Evolutionary conservation across 2,888 invertebrate species (phyloP), one percentile per base, ranked within the genome.

Genomic region (Eupeodes luniger): DNA sequence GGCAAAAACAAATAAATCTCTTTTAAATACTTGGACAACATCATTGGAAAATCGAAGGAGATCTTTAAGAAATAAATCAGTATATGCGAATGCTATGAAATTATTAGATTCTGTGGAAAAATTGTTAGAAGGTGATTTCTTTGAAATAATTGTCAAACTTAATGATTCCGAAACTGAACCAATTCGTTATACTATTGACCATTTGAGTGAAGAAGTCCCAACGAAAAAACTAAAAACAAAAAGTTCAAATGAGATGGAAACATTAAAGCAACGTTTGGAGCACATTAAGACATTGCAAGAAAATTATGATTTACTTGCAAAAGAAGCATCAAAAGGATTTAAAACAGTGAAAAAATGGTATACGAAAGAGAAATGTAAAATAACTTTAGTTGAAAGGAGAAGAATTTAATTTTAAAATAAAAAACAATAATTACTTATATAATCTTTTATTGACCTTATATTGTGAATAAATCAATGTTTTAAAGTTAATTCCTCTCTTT

Each of bases 321-420:
- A 44, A n/a, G 72, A 72, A 59, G 72, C 72, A 57, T 11, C 11
- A 0, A n/a, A 72, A 34, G 72, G 72, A 19, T 14, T 72, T 3
- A 47, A 47, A 59, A 59, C n/a, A 27, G 72, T 72, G 11, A 47
- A 47, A 11, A 10, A 27, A 27, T 72, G 72, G 72, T 59, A 72
- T 49, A 59, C 59, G 47, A 27, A 19, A 6, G 47, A 57, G 55
- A 44, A 72, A 44, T 72, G 72, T 72, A 59, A 72, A 27, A 72
- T 72, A n/a, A 59, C 72, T 19, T 27, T 57, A 11, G 9, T 55
- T 36, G 61, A 61, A 61, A 61, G 36, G n/a, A 36, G 36, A 36
- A 61, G 34, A 61, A n/a, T 3, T 61, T 9, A 61, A n/a, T 36
- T 40, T 40, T 40, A 36, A 36, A 36, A 1, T 6, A n/a, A 14